A percentile compares a stretch with the other conserved stretches of the same genome.
Evolutionary conservation across 2,797 vertebrate genomes (phyloP).

Genomic region (Paguma larvata): DNA sequence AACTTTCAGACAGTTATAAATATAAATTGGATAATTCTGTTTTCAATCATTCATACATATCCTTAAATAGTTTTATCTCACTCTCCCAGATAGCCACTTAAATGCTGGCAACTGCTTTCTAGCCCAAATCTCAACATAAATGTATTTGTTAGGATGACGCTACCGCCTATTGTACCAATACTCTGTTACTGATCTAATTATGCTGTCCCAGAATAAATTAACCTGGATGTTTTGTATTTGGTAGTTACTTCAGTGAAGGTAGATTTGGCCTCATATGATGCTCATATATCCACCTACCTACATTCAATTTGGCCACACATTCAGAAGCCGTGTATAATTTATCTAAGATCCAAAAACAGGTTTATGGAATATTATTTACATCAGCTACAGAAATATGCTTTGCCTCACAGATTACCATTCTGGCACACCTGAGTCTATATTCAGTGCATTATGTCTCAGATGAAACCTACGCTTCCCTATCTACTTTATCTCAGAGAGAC

Average conservation of each 20-base stretch:
- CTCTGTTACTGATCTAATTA: neutral
- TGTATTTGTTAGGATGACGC: neutral
- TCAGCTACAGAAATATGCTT: neutral
- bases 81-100: neutral
- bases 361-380: neutral
- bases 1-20: slow-evolving; percentile 50
- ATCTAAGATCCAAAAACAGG: neutral
- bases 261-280: neutral
- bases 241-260: neutral
- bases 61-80: slow-evolving; percentile 35
- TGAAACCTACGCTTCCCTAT: neutral
- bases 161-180: neutral
- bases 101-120: neutral
- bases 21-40: slow-evolving; percentile 14
- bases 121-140: slow-evolving; percentile 9
- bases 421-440: neutral
- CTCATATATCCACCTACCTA: neutral
- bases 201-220: neutral
- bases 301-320: neutral
- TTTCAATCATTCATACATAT: slow-evolving; percentile 14
- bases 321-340: neutral
- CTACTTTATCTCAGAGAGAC: neutral
- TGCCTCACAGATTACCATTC: neutral
- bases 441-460: neutral
- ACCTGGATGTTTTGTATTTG: neutral